A percentile compares a stretch with the other conserved stretches of the same genome.
Evolutionary conservation across 2,797 vertebrate genomes (phyloP).

Genomic region (Hypotaenidia okinawae): DNA sequence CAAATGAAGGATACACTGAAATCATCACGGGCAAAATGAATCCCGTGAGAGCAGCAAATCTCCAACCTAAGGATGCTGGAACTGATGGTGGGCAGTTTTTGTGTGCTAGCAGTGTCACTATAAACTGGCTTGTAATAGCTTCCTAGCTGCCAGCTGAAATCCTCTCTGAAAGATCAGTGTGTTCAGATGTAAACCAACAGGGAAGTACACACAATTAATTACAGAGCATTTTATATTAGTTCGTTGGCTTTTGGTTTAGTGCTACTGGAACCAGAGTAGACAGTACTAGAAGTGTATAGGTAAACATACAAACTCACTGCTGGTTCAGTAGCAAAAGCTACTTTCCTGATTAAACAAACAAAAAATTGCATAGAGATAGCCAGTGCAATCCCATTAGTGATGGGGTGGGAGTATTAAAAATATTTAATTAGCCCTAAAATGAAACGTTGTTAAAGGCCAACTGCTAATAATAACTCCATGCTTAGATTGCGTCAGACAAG

Average conservation of each 20-base stretch:
- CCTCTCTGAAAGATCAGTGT: neutral
- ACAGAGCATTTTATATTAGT: neutral
- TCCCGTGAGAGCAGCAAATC: neutral
- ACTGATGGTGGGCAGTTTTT: neutral
- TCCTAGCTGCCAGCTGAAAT: neutral
- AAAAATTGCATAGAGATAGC: neutral
- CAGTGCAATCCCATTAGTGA: neutral
- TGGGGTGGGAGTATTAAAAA: neutral
- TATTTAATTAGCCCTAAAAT: neutral
- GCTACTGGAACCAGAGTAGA: neutral
- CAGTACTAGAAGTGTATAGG: neutral
- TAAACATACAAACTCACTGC: neutral
- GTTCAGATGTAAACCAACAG: neutral
- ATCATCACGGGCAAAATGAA: neutral
- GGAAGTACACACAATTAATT: neutral
- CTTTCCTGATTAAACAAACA: neutral
- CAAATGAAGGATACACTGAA: neutral
- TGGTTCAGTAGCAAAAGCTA: neutral
- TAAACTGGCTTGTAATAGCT: neutral
- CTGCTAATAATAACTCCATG: neutral
- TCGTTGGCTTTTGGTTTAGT: neutral
- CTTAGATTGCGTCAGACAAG: neutral
- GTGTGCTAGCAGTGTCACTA: neutral
- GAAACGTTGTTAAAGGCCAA: neutral
- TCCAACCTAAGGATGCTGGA: neutral